Percentiles rank a stretch among this genome's conserved stretches.
phyloP scores from a whole-genome alignment of 2,797 vertebrate genomes.

The Enteromius thamalakanensis region DNA sequence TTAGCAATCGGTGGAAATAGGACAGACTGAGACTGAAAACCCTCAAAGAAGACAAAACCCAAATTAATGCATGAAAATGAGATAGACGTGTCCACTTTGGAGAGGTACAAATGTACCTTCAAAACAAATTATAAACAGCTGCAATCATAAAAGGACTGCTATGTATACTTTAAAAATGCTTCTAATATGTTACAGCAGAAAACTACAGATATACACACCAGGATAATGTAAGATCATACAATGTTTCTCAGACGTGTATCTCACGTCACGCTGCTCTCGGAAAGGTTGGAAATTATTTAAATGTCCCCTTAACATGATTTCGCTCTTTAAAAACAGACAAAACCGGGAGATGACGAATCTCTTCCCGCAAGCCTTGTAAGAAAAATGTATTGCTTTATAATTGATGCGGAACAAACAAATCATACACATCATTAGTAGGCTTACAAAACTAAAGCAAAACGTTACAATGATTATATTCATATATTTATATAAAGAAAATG shows the following conservation, averaged over 20 bases:
- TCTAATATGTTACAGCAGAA: constrained; percentile 80
- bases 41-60: neutral
- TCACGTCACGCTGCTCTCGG: neutral
- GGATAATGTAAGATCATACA: constrained; percentile 66
- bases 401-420: constrained; percentile 61
- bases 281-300: constrained; percentile 21
- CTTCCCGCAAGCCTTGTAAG: constrained; percentile 68
- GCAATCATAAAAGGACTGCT: constrained; percentile 79
- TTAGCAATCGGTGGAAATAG: constrained; percentile 39
- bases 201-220: constrained; percentile 81
- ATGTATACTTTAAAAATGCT: constrained; percentile 77
- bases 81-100: constrained; percentile 56
- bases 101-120: constrained; percentile 66
- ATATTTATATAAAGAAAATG: constrained; percentile 45
- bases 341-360: constrained; percentile 31
- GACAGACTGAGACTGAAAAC: constrained; percentile 31
- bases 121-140: constrained; percentile 71
- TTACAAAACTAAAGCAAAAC: constrained; percentile 50
- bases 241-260: constrained; percentile 15
- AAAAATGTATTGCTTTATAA: constrained; percentile 71
- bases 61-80: constrained; percentile 17
- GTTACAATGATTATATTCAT: constrained; percentile 47
- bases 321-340: constrained; percentile 27
- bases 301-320: neutral
- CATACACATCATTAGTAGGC: constrained; percentile 59